Conservation (phyloP, 2,797 vertebrate species). For the Poliocrania exsul region DNA sequence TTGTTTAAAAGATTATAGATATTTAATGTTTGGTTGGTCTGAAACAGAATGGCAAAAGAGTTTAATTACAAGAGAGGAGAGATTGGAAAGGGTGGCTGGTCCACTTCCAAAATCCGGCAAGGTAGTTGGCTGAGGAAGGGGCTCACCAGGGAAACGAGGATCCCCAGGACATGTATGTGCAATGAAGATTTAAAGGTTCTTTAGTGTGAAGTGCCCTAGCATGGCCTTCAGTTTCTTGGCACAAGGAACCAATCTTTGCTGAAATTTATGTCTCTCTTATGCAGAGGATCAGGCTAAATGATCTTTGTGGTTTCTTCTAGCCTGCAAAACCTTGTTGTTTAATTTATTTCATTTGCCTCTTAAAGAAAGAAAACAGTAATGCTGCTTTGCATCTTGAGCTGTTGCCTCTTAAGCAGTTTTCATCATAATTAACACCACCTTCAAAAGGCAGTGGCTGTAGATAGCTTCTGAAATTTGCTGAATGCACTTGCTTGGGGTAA, state of each 20-base stretch:
- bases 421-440: neutral
- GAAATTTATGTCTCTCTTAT: neutral
- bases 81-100: neutral
- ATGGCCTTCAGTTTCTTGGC: neutral
- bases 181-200: neutral
- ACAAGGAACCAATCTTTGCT: neutral
- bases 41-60: neutral
- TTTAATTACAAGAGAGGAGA: neutral
- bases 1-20: neutral
- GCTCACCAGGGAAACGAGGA: neutral
- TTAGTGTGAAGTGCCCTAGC: neutral
- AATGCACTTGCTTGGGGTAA: neutral
- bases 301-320: neutral
- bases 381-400: constrained; percentile 2
- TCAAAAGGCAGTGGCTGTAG: neutral
- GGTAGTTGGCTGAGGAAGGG: neutral
- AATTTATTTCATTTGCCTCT: neutral
- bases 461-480: neutral
- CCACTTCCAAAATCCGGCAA: neutral
- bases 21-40: neutral
- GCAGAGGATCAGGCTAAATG: neutral
- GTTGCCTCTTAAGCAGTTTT: neutral
- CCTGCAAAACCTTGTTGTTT: neutral
- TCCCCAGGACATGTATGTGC: neutral
- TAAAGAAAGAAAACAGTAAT: neutral